A percentile compares a stretch with the other conserved stretches of the same genome.
phyloP scores from a whole-genome alignment of 2,797 vertebrate species.

The Muraenolepis orangiensis region DNA sequence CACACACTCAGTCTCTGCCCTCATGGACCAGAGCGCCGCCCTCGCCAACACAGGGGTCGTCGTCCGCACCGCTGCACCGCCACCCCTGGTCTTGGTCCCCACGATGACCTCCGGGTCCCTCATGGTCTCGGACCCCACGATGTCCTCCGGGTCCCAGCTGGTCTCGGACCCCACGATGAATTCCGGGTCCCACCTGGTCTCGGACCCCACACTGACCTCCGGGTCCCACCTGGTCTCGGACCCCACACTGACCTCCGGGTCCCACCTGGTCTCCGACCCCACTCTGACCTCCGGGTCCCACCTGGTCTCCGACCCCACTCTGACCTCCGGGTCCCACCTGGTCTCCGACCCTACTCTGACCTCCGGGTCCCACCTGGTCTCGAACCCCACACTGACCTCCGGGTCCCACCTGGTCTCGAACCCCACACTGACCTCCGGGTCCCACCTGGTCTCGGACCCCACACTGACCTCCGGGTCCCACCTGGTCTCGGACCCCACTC shows the following conservation, averaged over 20 bases:
- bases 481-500: no score
- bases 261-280: slow-evolving; percentile 36
- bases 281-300: neutral
- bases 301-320: slow-evolving; percentile 43
- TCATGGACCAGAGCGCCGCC: slow-evolving; percentile 47
- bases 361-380: no score
- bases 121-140: slow-evolving; percentile 43
- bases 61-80: slow-evolving; percentile 11
- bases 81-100: slow-evolving; percentile 35
- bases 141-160: no score
- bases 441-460: no score
- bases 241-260: slow-evolving; percentile 18
- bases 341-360: no score
- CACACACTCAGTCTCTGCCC: neutral
- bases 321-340: no score
- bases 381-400: no score
- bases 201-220: slow-evolving; percentile 29
- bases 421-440: no score
- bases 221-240: slow-evolving; percentile 28
- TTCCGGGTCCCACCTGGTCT: slow-evolving; percentile 11
- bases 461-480: no score
- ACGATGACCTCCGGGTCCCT: neutral
- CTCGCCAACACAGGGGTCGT: slow-evolving; percentile 1
- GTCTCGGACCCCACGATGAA: slow-evolving; percentile 33
- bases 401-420: no score